Evolutionary conservation across 2,113 vertebrate genomes (phyloP).

Genomic region (Micromys minutus): DNA sequence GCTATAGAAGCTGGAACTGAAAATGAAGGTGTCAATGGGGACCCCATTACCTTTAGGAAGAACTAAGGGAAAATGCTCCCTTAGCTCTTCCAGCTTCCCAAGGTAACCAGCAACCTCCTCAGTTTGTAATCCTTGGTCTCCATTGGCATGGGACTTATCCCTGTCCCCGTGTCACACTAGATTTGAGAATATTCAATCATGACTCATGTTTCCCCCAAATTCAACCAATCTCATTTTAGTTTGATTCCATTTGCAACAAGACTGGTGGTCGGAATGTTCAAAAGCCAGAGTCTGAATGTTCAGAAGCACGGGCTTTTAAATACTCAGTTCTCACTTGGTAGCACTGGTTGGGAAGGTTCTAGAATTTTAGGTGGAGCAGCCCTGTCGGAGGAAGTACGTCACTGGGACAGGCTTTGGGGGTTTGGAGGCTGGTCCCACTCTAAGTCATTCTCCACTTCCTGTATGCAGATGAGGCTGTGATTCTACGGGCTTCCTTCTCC

Average conservation of each 20-base stretch:
- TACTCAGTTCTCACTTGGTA: not conserved
- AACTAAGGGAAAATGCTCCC: not conserved
- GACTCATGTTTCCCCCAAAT: not conserved
- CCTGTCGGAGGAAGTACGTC: not conserved
- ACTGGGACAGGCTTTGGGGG: not conserved
- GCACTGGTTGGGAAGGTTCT: not conserved
- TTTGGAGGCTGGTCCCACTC: no score
- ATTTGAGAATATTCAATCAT: not conserved
- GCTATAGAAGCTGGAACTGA: not conserved
- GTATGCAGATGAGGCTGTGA: not conserved
- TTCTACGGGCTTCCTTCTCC: not conserved
- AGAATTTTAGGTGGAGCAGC: not conserved
- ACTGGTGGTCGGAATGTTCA: not conserved
- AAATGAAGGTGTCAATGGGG: not conserved
- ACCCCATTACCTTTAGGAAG: accelerated
- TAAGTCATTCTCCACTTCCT: not conserved
- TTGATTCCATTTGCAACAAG: not conserved
- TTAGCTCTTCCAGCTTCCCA: not conserved
- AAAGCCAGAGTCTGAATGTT: no score
- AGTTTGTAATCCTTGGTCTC: not conserved
- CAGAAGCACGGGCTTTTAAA: not conserved
- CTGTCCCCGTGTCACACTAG: not conserved
- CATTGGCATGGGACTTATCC: not conserved
- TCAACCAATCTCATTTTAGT: not conserved
- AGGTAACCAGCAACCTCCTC: not conserved